Base-by-base conservation (phyloP, 2,113 vertebrate genomes). In the Origma solitaria region DNA sequence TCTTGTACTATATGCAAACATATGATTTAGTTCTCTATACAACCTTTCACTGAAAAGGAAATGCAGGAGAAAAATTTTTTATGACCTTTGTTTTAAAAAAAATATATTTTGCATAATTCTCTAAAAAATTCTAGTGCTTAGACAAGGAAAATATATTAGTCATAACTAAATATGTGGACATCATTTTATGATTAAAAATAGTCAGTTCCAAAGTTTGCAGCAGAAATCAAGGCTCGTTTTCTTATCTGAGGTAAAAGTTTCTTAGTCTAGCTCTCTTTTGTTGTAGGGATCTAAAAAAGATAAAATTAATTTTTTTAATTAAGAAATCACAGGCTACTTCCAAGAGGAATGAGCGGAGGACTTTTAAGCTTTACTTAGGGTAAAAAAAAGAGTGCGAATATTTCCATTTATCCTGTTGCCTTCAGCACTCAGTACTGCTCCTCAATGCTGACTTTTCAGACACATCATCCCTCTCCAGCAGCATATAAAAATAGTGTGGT, bases 331-430 rank as follows among this genome's bases (percentile, higher is more conserved):
- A 73, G 49, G 22, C 2, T 5, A 40, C 7, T 68, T 62, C 6
- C 24, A 64, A n/a, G 3, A 38, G 33, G 14, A 50, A 44, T 10
- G 14, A 2, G 13, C n/a, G 19, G 5, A 3, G 0, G 0, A 11
- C 21, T 71, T 62, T 64, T 10, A 58, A 56, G 22, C 6, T 83
- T 66, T 72, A 69, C 2, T 35, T 38, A 18, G 2, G 3, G 15
- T 18, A 44, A 65, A 25, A 27, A 40, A 61, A 6, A 11, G 21
- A 2, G 19, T 4, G 2, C 21, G 42, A 69, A 83, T 5, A 8
- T 77, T 72, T 62, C 16, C 51, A 1, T 37, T 75, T 42, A 42
- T 47, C 30, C 16, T 2, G 1, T 78, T 92, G 22, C 38, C 23
- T 86, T 45, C 45, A 56, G 28, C 30, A 50, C 15, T 35, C 44